Evolutionary conservation across 2,797 vertebrate genomes (phyloP).

Genomic region (Amblyraja radiata): DNA sequence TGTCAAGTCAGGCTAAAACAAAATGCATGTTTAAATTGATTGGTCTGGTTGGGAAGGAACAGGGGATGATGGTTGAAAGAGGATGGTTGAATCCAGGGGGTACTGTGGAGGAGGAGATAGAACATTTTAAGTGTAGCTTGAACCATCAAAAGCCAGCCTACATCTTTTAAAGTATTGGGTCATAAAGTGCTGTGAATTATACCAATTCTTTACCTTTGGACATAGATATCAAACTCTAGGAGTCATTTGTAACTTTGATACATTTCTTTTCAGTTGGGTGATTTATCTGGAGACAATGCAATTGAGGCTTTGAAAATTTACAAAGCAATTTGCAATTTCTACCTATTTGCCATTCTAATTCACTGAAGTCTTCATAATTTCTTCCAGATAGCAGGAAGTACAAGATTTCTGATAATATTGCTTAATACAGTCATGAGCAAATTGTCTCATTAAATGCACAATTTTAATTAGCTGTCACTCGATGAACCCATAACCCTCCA

Average conservation of each 20-base stretch:
- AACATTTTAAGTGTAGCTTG: too few relatives aligned
- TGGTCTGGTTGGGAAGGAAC: too few relatives aligned
- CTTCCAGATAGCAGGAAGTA: neutral
- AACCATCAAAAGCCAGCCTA: too few relatives aligned
- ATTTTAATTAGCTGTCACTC: conserved; percentile 30
- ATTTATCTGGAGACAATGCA: neutral
- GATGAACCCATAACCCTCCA: neutral
- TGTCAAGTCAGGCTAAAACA: too few relatives aligned
- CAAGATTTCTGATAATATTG: neutral
- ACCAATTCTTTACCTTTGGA: neutral
- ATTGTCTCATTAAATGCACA: conserved; percentile 2
- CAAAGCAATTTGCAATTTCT: neutral
- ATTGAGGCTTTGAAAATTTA: neutral
- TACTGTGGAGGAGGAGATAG: too few relatives aligned
- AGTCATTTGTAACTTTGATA: neutral
- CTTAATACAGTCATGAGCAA: neutral
- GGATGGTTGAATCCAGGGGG: too few relatives aligned
- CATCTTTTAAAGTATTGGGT: too few relatives aligned
- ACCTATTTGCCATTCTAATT: neutral
- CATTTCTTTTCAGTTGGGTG: neutral
- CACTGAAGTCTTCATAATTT: neutral
- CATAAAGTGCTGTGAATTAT: too few relatives aligned
- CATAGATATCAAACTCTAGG: neutral
- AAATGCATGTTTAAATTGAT: too few relatives aligned
- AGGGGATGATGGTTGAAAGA: too few relatives aligned